Evolutionary conservation across 2,888 invertebrate genomes (phyloP).

Genomic region (Bellardia bayeri): DNA sequence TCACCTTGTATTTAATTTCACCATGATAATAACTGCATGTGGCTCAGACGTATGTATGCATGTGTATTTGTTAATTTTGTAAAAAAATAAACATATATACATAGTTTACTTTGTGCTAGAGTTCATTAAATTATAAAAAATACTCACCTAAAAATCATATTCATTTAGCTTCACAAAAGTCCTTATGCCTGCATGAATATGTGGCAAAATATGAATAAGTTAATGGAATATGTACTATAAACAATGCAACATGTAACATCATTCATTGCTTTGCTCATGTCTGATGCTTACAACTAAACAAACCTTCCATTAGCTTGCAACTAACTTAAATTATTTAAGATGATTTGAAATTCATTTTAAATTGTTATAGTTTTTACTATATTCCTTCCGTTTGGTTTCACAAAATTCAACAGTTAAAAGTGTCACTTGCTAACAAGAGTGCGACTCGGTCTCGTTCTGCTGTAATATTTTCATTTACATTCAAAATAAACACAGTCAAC

Average conservation of each 20-base stretch:
- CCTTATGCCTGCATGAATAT: no score
- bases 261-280: not conserved
- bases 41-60: no score
- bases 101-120: not conserved
- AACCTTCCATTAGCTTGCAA: not conserved
- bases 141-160: not conserved
- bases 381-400: not conserved
- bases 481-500: conserved; percentile 15
- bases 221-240: not conserved
- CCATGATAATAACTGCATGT: not conserved
- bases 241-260: not conserved
- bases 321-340: conserved; percentile 6
- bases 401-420: conserved; percentile 19
- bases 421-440: conserved; percentile 1
- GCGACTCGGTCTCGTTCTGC: not conserved
- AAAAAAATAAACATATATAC: not conserved
- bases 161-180: not conserved
- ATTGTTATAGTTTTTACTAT: not conserved
- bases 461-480: conserved; percentile 19
- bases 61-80: not conserved
- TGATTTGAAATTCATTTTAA: conserved; percentile 33
- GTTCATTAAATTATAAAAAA: not conserved
- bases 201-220: not conserved
- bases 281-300: not conserved
- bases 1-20: no score